Conservation (phyloP, 2,113 vertebrate species). For the Serilophus lunatus region DNA sequence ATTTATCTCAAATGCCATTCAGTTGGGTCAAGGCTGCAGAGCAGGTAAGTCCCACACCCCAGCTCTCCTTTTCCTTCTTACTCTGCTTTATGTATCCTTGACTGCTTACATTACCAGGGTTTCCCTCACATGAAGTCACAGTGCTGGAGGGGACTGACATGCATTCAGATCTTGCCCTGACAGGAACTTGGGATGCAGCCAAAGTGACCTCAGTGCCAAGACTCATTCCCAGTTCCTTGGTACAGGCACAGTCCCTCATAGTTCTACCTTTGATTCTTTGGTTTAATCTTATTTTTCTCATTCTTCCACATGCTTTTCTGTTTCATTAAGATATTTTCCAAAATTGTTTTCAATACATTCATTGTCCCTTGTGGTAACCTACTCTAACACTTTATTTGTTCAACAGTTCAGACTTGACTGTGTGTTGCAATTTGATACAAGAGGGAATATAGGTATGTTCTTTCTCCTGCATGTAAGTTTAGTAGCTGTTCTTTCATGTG, state of each 20-base stretch:
- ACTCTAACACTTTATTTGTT: constrained; percentile 6
- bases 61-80: background rate
- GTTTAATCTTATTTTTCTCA: background rate
- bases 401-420: background rate
- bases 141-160: background rate
- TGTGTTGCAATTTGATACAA: background rate
- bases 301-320: background rate
- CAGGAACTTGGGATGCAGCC: background rate
- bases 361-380: background rate
- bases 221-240: background rate
- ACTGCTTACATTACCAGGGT: background rate
- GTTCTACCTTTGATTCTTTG: background rate
- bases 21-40: background rate
- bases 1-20: background rate
- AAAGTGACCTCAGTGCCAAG: background rate
- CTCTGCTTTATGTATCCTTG: background rate
- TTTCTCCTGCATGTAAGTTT: background rate
- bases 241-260: background rate
- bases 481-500: constrained; percentile 11
- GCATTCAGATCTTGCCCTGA: background rate
- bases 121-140: background rate
- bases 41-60: background rate
- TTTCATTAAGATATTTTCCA: background rate
- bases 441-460: background rate
- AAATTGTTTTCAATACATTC: background rate